Evolutionary conservation across 2,797 vertebrate species (phyloP).

Genomic region (Gephyroberyx darwinii): DNA sequence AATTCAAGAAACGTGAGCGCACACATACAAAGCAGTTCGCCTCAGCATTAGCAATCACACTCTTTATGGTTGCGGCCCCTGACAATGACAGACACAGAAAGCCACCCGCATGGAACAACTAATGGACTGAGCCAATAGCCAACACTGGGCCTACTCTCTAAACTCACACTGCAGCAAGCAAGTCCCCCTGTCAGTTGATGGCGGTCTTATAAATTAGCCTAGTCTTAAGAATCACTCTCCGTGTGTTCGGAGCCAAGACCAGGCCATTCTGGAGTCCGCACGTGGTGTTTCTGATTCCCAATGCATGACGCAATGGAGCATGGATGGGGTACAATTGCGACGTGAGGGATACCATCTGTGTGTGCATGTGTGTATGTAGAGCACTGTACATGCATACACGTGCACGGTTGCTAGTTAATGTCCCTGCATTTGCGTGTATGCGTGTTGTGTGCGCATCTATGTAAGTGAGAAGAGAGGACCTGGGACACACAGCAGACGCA

Average conservation of each 20-base stretch:
- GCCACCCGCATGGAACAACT: constrained; percentile 59
- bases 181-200: constrained; percentile 37
- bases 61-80: constrained; percentile 21
- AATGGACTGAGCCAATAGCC: constrained; percentile 29
- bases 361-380: constrained; percentile 33
- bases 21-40: constrained; percentile 9
- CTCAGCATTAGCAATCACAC: constrained; percentile 17
- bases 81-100: constrained; percentile 46
- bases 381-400: constrained; percentile 31
- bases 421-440: constrained; percentile 12
- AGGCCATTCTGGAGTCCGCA: constrained; percentile 29
- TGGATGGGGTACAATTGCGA: constrained; percentile 42
- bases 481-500: constrained; percentile 39
- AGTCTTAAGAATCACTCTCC: constrained; percentile 45
- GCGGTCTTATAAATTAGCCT: constrained; percentile 54
- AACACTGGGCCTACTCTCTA: constrained; percentile 7
- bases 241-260: constrained; percentile 51
- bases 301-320: constrained; percentile 68
- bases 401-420: constrained; percentile 30
- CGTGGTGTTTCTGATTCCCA: constrained; percentile 58
- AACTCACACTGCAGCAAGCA: constrained; percentile 18
- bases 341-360: constrained; percentile 65
- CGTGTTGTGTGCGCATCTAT: constrained; percentile 31
- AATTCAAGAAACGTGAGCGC: constrained; percentile 45
- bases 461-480: constrained; percentile 30